Base-by-base conservation (phyloP, 2,888 invertebrate species). In the Ormyrus pomaceus region DNA sequence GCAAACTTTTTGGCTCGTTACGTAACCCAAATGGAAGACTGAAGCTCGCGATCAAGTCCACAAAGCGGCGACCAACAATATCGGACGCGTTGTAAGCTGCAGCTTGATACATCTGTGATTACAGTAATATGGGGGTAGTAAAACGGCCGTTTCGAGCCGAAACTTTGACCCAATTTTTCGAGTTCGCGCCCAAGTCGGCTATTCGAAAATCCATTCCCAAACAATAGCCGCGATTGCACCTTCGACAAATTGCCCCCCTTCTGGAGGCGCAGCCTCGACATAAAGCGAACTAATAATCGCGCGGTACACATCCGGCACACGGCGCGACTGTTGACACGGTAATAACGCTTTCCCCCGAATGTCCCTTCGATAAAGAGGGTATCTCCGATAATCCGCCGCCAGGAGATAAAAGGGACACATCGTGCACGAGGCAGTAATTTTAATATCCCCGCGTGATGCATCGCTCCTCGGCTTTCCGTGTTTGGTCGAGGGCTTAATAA, bases 401-500 rank as follows among this genome's bases (percentile, higher is more conserved):
- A 19, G 5, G 11, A 45, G n/a, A 45, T 19, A 59, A 10, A 13
- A 59, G 34, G 34, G 10, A 56, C 19, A 56, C 19, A 55, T 69
- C 11, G n/a, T 19, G 19, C 19, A 19, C 19, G 1, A 19, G 19
- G 55, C 45, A 19, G 19, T 69, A 68, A 68, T 68, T 68, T 68
- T 53, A 53, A 68, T 68, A 68, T 55, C 11, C 34, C 55, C 10
- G 46, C 1, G 45, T 0, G 68, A 68, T 55, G 55, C 55, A 4
- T 6, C 68, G 46, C 19, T 7, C 10, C 34, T 45, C 9, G n/a
- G 68, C 55, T 34, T 68, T 53, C 55, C 53, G 55, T 68, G 68
- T 55, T 68, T 68, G 55, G 34, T 7, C n/a, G 45, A 68, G n/a
- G 13, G 55, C 55, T 68, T 55, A 55, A 19, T 19, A 19, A 68